Evolutionary conservation across 2,797 vertebrate genomes (phyloP).

Genomic region (Pterois miles): DNA sequence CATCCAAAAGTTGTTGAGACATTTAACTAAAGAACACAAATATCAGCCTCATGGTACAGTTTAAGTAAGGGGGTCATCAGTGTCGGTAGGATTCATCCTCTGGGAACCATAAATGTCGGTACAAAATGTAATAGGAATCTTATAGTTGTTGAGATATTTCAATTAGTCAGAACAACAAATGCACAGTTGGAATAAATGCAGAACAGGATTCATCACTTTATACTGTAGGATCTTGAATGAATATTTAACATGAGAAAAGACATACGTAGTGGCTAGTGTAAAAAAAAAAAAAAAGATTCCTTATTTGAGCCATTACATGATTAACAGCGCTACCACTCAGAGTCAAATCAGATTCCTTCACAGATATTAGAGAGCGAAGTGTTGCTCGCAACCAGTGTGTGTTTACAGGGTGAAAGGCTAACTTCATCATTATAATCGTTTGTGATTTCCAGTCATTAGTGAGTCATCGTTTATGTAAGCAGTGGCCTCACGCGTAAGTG

Average conservation of each 20-base stretch:
- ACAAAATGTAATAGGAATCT: not conserved
- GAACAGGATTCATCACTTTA: not conserved
- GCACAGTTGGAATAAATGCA: no score
- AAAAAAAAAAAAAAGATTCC: not conserved
- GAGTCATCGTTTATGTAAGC: slow-evolving; percentile 74
- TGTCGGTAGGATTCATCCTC: not conserved
- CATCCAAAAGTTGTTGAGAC: not conserved
- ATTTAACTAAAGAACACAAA: not conserved
- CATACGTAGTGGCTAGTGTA: not conserved
- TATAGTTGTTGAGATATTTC: not conserved
- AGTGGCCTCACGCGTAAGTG: slow-evolving; percentile 39
- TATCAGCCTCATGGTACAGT: not conserved
- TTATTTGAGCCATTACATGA: not conserved
- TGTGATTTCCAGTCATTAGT: slow-evolving; percentile 67
- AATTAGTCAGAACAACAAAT: not conserved
- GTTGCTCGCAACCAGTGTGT: slow-evolving; percentile 43
- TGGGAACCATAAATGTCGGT: not conserved
- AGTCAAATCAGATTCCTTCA: slow-evolving; percentile 27
- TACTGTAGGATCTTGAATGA: not conserved
- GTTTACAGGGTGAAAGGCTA: slow-evolving; percentile 59
- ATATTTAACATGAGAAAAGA: not conserved
- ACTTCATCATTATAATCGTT: slow-evolving; percentile 72
- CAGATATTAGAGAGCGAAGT: slow-evolving; percentile 29
- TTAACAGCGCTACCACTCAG: not conserved
- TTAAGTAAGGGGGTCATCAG: not conserved